phyloP scores from a whole-genome alignment of 2,797 vertebrate genomes.

The Hyperoplus immaculatus region DNA sequence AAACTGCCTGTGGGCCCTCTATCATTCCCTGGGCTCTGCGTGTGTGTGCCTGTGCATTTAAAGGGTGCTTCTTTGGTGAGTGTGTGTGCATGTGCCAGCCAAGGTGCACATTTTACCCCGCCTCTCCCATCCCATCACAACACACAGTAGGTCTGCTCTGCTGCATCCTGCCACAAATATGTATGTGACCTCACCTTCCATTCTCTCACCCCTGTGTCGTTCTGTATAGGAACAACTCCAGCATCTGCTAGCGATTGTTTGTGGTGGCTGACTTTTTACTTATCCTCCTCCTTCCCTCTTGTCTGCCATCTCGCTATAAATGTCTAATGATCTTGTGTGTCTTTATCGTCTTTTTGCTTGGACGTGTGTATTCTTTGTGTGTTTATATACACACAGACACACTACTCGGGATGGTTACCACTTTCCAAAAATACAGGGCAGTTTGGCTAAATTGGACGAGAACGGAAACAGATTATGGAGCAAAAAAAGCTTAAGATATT shows the following conservation, averaged over 20 bases:
- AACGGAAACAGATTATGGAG: constrained; percentile 35
- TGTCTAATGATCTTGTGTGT: constrained; percentile 89
- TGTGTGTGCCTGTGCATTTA: constrained; percentile 15
- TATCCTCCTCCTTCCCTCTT: constrained; percentile 71
- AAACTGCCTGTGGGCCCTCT: constrained; percentile 83
- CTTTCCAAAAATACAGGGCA: constrained; percentile 16
- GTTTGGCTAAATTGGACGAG: constrained; percentile 28
- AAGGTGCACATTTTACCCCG: constrained; percentile 20
- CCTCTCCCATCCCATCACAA: constrained; percentile 45
- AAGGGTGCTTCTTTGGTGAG: constrained; percentile 19
- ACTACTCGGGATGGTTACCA: constrained; percentile 16
- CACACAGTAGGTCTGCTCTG: constrained; percentile 65
- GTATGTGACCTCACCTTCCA: constrained; percentile 75
- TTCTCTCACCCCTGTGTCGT: constrained; percentile 56
- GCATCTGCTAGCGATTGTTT: constrained; percentile 76
- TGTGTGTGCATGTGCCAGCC: constrained; percentile 43
- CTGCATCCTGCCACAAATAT: constrained; percentile 76
- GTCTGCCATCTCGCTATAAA: constrained; percentile 86
- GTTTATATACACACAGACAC: neutral
- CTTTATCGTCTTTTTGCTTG: constrained; percentile 44
- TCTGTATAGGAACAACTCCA: constrained; percentile 50
- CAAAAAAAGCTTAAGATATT: constrained; percentile 28
- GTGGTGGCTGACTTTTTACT: constrained; percentile 81
- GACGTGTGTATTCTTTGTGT: constrained; percentile 16
- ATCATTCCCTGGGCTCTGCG: constrained; percentile 51